Base-by-base conservation (phyloP, 1,140 invertebrate species). In the Eufriesea mexicana region DNA sequence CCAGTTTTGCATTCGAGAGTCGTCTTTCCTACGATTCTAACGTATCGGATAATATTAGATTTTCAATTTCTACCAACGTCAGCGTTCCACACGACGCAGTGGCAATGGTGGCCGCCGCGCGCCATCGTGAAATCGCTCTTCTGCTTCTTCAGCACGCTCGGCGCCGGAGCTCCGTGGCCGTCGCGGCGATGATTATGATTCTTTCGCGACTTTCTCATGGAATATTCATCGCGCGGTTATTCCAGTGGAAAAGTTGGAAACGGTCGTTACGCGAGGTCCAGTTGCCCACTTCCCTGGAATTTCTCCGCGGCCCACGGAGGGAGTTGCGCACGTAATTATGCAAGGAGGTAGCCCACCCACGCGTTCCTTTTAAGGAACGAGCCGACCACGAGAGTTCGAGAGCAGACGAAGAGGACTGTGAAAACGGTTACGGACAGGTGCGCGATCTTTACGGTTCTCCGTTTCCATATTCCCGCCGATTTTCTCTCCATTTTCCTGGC, bases 261-360 rank as follows among this genome's bases (percentile, higher is more conserved):
- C 75, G 76, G n/a, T 71, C 51, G 62, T 59, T 54, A 20, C 62
- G 6, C 67, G 68, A 72, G 67, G 77, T 84, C 82, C 82, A 72
- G 76, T 84, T 84, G 82, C 82, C 82, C 82, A 84, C 66, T 84
- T 79, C 42, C 51, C 76, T 84, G 82, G 82, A 84, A 84, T 84
- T 84, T 79, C 82, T 55, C 77, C 57, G 28, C 76, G 47, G 42
- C 77, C 79, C 73, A 83, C 74, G 70, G 51, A 51, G 16, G 45
- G 75, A 76, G 81, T 81, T 83, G 85, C 81, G 68, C 84, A 74
- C 87, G 84, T 89, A 90, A 90, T 86, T 86, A 76, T 71, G 86
- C 82, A 75, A 88, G 81, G 83, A 89, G 83, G 79, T 82, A 80
- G 79, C 86, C 71, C 86, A 85, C 89, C 86, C 88, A 89, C 89